Conservation (phyloP, 2,113 vertebrate species). For the Leptosomus discolor region DNA sequence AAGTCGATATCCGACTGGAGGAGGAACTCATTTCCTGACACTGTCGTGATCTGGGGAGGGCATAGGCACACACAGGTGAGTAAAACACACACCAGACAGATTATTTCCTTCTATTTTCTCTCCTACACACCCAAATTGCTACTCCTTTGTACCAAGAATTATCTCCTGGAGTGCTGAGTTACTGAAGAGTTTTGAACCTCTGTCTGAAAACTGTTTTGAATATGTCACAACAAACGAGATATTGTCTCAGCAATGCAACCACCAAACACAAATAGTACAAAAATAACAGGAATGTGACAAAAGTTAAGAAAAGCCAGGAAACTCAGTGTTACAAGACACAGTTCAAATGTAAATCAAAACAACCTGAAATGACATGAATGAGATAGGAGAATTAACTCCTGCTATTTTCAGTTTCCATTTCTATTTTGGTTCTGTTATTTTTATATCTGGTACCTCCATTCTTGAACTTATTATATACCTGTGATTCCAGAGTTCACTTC, state of each 20-base stretch:
- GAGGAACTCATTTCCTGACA: slow-evolving; percentile 85
- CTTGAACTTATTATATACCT: slow-evolving; percentile 13
- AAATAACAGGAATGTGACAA: slow-evolving; percentile 20
- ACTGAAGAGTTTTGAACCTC: slow-evolving; percentile 49
- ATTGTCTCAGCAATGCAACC: slow-evolving; percentile 66
- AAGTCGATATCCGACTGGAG: slow-evolving; percentile 84
- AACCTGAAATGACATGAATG: slow-evolving; percentile 17
- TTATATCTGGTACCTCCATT: neutral
- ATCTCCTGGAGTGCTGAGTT: slow-evolving; percentile 31
- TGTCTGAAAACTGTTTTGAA: slow-evolving; percentile 61
- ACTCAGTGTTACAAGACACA: neutral
- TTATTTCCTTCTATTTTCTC: neutral
- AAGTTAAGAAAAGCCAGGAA: slow-evolving; percentile 32
- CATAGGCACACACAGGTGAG: slow-evolving; percentile 54
- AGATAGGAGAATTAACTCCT: slow-evolving; percentile 4
- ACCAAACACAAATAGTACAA: slow-evolving; percentile 43
- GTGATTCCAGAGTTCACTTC: slow-evolving; percentile 15
- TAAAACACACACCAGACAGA: neutral
- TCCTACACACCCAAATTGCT: neutral
- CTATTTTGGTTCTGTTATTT: neutral
- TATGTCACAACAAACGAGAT: slow-evolving; percentile 68
- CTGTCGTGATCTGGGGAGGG: slow-evolving; percentile 80
- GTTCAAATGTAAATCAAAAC: slow-evolving; percentile 23
- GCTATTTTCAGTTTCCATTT: slow-evolving; percentile 8
- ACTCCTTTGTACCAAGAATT: slow-evolving; percentile 11